Evolutionary conservation across 2,888 invertebrate genomes (phyloP), one percentile per base, ranked within the genome.

Genomic region (Cyrtodaria siliqua): DNA sequence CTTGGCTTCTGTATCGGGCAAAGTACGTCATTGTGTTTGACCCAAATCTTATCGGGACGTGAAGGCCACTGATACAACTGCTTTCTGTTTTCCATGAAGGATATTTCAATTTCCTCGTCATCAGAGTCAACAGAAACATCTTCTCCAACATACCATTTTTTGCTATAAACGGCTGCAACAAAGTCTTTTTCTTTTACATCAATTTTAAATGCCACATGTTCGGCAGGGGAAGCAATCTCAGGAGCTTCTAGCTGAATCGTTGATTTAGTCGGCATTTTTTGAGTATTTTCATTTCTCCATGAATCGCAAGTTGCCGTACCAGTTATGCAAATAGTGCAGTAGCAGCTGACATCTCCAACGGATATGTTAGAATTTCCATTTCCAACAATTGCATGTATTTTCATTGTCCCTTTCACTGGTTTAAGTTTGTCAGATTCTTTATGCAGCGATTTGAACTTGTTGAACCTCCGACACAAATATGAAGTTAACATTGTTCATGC

Each of bases 31-130:
- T 20, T 6, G 6, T 16, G 8, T 6, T 23, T 26, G 24, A 66
- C 33, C 72, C 72, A 72, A 16, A 72, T n/a, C n/a, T 26, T 64
- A 38, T 72, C 64, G 18, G 27, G 23, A 0, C 52, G 20, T 33
- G 20, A 20, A 50, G 64, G 72, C 66, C 72, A 72, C 29, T 72
- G 59, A 3, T 52, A 60, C 14, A 59, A 20, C n/a, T 72, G 50
- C 47, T 47, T 57, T 24, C 23, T 42, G n/a, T 42, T 52, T 49
- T 72, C 72, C 64, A 66, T 64, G 55, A 72, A 59, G 12, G 52
- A 57, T 2, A 57, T 56, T n/a, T 56, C 67, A 27, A 61, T 18
- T 18, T 61, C 61, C 2, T 24, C 49, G 18, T 61, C 61, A 12
- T 8, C 14, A 12, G 47, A 47, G 27, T 29, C 26, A 27, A 61